Base-by-base conservation (phyloP, 2,888 invertebrate genomes). In the Mylabris sibirica region DNA sequence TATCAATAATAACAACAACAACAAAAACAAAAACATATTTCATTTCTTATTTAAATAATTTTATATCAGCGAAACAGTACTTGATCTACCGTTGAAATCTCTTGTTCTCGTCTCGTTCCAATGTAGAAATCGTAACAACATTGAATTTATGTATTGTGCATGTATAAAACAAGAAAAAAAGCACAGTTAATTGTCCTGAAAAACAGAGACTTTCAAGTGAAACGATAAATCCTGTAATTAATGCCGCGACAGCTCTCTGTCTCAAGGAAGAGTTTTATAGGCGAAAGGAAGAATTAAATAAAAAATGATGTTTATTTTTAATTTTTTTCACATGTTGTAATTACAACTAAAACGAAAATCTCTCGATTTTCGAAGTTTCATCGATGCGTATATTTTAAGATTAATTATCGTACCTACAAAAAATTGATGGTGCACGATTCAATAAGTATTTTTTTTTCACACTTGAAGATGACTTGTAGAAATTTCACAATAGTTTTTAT, bases 121-220 rank as follows among this genome's bases (percentile, higher is more conserved):
- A 11, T 49, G 49, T 49, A 49, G 49, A 49, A 49, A 49, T 49
- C 49, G 49, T 49, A 49, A 49, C 49, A 49, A 49, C 49, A 17
- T 49, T 49, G 49, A 49, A 49, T 49, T 49, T 49, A 49, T 49
- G 49, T 49, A 20, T 49, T 30, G 30, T 30, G 30, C 5, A 30
- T 30, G 30, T 6, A 30, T 30, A 30, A 30, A 30, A 8, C 3
- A 6, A 30, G 3, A 30, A 30, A 30, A 30, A 49, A 20, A 22
- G 2, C 11, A 49, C 20, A 49, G 49, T 49, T 49, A 49, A 49
- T 49, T 49, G 49, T 49, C 49, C 49, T 11, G 20, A 49, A 49
- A 30, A 30, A 30, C 8, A 49, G 8, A 20, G 5, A 44, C 41
- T 44, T 44, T 44, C 41, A 49, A 49, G 49, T 49, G 49, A 49